Percentiles rank a stretch among this genome's conserved stretches.
Evolutionary conservation across 2,888 invertebrate genomes (phyloP).

Genomic region (Sarcophaga variegata): DNA sequence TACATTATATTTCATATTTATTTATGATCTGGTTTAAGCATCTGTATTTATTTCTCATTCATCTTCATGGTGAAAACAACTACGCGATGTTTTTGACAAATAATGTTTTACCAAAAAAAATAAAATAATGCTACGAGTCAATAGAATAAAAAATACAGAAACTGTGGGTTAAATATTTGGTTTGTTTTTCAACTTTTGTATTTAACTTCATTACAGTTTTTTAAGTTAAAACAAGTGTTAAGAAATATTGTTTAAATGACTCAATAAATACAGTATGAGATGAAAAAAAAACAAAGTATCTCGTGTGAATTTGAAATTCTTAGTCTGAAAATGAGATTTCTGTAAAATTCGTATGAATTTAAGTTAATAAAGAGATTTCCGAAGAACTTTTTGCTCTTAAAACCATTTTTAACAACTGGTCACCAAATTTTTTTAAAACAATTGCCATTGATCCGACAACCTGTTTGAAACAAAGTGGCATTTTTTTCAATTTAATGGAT

Average conservation of each 20-base stretch:
- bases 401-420: too few species aligned
- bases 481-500: background rate
- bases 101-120: background rate
- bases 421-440: too few species aligned
- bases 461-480: background rate
- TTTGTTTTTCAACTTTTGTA: background rate
- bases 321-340: too few species aligned
- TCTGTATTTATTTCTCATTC: conserved; percentile 11
- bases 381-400: too few species aligned
- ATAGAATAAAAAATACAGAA: background rate
- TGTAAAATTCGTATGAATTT: too few species aligned
- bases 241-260: conserved; percentile 26
- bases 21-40: conserved; percentile 3
- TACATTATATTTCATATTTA: background rate
- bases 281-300: too few species aligned
- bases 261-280: background rate
- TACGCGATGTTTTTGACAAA: conserved; percentile 15
- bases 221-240: conserved; percentile 19
- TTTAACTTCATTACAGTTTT: background rate
- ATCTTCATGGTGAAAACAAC: background rate
- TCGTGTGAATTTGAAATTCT: too few species aligned
- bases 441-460: background rate
- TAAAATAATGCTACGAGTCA: background rate
- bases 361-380: too few species aligned
- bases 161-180: conserved; percentile 34